Evolutionary conservation across 2,113 vertebrate genomes (phyloP).

Genomic region (Orycteropus afer): DNA sequence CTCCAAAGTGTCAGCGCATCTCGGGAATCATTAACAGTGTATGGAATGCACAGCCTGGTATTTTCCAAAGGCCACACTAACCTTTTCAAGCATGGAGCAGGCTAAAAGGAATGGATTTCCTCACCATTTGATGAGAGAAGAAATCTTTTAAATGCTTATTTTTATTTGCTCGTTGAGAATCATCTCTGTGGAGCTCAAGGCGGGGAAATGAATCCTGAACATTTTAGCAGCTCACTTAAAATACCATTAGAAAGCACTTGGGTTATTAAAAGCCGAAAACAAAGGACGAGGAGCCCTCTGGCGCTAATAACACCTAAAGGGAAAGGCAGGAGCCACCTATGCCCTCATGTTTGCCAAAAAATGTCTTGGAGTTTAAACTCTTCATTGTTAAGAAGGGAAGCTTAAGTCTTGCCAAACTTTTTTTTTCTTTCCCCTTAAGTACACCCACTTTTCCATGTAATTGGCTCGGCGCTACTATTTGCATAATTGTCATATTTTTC

Average conservation of each 20-base stretch:
- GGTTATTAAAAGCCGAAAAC: conserved; percentile 70
- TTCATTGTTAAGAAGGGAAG: conserved; percentile 70
- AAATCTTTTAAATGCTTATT: conserved; percentile 83
- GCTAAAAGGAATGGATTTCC: conserved; percentile 87
- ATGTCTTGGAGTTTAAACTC: conserved; percentile 52
- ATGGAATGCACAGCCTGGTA: conserved; percentile 85
- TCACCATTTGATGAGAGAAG: conserved; percentile 82
- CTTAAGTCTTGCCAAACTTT: conserved; percentile 65
- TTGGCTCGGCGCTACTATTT: conserved; percentile 73
- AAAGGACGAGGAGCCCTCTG: conserved; percentile 31
- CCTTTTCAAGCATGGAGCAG: conserved; percentile 88
- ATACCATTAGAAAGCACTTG: conserved; percentile 70
- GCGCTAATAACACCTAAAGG: conserved; percentile 50
- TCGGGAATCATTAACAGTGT: conserved; percentile 86
- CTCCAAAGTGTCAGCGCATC: conserved; percentile 86
- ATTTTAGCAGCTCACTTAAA: conserved; percentile 78
- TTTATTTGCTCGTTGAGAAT: conserved; percentile 85
- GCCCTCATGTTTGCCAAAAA: conserved; percentile 72
- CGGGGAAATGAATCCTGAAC: conserved; percentile 67
- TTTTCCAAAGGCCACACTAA: conserved; percentile 91
- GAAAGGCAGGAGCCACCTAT: conserved; percentile 41
- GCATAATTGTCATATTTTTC: conserved; percentile 79
- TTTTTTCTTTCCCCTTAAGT: conserved; percentile 33
- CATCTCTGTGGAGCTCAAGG: conserved; percentile 70
- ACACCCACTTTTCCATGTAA: conserved; percentile 71